These are phyloP conservation scores for Pachyramphus minor DNA, from an alignment of 2,113 vertebrate species.

Conservation along the genomic window DNA sequence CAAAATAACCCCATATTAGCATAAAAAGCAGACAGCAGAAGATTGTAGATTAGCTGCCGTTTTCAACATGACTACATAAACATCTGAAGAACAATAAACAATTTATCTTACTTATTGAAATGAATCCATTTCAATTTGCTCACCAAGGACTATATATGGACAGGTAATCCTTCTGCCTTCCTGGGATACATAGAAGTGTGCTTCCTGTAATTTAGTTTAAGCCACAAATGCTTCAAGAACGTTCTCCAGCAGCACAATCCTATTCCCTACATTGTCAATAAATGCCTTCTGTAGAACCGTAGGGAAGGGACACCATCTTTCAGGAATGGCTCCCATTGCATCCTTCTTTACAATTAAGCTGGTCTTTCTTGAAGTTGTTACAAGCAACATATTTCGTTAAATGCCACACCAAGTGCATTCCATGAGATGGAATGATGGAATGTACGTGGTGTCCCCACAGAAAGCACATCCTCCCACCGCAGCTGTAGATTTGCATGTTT, in stretches of 20 bases:
- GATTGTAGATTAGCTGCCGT: not conserved
- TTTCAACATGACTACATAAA: not conserved
- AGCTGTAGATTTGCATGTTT: slow-evolving; percentile 60
- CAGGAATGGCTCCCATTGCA: not conserved
- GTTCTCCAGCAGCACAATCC: not conserved
- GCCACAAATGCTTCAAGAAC: not conserved
- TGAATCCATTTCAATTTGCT: not conserved
- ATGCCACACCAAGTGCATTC: slow-evolving; percentile 34
- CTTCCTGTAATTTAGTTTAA: not conserved
- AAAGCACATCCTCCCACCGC: slow-evolving; percentile 72
- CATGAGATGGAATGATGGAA: slow-evolving; percentile 71
- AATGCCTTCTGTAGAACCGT: not conserved
- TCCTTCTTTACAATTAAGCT: not conserved
- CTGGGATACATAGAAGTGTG: not conserved
- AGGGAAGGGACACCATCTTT: not conserved
- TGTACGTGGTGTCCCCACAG: slow-evolving; percentile 27
- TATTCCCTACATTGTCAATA: slow-evolving; percentile 20
- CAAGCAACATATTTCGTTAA: not conserved
- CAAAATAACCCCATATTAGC: not conserved
- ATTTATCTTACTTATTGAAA: not conserved
- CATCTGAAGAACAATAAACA: not conserved
- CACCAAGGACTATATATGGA: not conserved
- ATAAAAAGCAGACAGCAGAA: slow-evolving; percentile 25
- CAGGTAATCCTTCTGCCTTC: not conserved
- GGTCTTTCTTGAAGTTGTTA: not conserved